Base-by-base conservation (phyloP, 1,140 invertebrate genomes). In the Meloidogyne hapla region DNA sequence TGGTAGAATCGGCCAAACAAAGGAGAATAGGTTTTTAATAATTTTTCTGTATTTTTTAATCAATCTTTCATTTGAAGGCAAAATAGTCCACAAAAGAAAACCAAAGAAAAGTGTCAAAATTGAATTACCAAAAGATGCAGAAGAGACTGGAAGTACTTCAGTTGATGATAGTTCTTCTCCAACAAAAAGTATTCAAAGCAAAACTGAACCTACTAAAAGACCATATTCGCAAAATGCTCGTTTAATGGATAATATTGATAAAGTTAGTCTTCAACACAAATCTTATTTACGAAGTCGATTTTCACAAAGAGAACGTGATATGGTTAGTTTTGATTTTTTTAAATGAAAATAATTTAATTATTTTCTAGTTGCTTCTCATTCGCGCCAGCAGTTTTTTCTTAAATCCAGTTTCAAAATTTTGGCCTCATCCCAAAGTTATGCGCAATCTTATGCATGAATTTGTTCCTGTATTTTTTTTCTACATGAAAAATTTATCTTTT, bases 361-460 rank as follows among this genome's bases (percentile, higher is more conserved):
- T n/a, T n/a, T 77, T 83, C 79, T 73, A 85, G 79, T 66, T 85
- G 8, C 69, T 85, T 9, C 64, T 85, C n/a, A 87, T 85, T 40
- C 80, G 84, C 23, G 83, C 83, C 0, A 75, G 84, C 25, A 82
- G 84, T 33, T 85, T 82, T 71, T 85, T 85, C 69, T 67, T 85
- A 61, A 85, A 85, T 69, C 84, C 84, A 1, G 76, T 85, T 67
- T 75, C 84, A 45, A 73, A 85, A 63, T 87, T 85, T 74, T 85
- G 84, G 84, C 67, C 86, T 6, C 73, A 87, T 77, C 84, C 84
- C 2, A 77, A 77, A 6, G 85, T 85, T 12, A 80, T 85, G 45
- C 70, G 84, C 12, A 83, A 86, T 40, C 72, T 87, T 23, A 85
- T 85, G 84, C 84, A 85, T 69, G 82, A 85, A 70, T 81, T 83